These are phyloP conservation scores for Chalcosyrphus nemorum DNA, from an alignment of 2,888 invertebrate species.

Conservation along the genomic window DNA sequence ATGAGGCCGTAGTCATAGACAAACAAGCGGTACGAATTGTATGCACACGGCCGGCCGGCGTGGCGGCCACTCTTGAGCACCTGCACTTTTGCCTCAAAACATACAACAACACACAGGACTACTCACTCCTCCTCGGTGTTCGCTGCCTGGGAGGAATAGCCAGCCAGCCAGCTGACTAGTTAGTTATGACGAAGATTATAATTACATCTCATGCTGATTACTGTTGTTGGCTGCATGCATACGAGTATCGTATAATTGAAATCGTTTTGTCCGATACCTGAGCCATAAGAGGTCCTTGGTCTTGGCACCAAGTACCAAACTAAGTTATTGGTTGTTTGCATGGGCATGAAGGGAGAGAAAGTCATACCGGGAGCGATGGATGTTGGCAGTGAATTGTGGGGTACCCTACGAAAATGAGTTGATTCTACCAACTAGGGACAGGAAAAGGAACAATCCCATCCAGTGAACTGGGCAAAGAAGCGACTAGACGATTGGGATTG, in stretches of 20 bases:
- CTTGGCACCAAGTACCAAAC: not conserved
- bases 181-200: conserved; percentile 48
- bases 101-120: not conserved
- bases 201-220: conserved; percentile 59
- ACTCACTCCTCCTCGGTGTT: not conserved
- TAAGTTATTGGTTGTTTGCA: not conserved
- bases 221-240: conserved; percentile 24
- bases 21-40: conserved; percentile 22
- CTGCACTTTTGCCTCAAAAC: not conserved
- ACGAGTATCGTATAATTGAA: conserved; percentile 56
- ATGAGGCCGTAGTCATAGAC: conserved; percentile 18
- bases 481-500: no score
- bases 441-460: no score
- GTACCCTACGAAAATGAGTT: not conserved
- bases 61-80: not conserved
- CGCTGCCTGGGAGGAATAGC: not conserved
- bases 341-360: not conserved
- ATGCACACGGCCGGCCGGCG: not conserved
- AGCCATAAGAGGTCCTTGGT: not conserved
- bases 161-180: conserved; percentile 29
- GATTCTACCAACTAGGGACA: no score
- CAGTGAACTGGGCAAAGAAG: no score
- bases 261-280: conserved; percentile 15
- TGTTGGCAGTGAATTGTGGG: not conserved
- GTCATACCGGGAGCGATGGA: not conserved